These are phyloP conservation scores for Rhagoletis pomonella DNA, from an alignment of 1,140 invertebrate species.

Conservation along the genomic window DNA sequence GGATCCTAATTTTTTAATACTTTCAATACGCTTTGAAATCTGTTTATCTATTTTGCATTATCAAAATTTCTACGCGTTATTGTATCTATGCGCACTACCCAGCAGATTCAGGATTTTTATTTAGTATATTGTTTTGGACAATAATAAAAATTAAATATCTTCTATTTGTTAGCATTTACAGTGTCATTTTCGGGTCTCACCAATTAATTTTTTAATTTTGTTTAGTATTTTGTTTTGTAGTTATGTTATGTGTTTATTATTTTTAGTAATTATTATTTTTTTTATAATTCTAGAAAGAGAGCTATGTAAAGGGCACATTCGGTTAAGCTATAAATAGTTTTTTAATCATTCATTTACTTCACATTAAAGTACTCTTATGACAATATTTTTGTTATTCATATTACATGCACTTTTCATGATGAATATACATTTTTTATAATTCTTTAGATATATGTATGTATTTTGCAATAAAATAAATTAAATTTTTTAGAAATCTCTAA, in stretches of 20 bases:
- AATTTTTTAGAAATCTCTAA: not conserved
- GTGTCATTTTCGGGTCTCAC: constrained; percentile 66
- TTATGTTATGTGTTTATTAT: constrained; percentile 37
- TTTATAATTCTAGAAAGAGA: constrained; percentile 69
- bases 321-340: constrained; percentile 74
- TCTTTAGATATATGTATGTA: constrained; percentile 59
- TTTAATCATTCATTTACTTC: constrained; percentile 52
- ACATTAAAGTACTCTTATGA: constrained; percentile 59
- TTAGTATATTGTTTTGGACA: constrained; percentile 18
- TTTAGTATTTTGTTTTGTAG: constrained; percentile 58
- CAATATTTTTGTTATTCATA: constrained; percentile 57
- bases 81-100: constrained; percentile 52
- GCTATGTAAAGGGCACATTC: constrained; percentile 74
- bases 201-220: constrained; percentile 62
- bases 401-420: constrained; percentile 51
- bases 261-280: constrained; percentile 51
- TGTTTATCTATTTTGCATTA: constrained; percentile 42
- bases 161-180: constrained; percentile 59
- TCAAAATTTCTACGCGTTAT: constrained; percentile 38
- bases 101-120: constrained; percentile 39
- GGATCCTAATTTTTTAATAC: not conserved
- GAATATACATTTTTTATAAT: constrained; percentile 59
- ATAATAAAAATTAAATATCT: constrained; percentile 36
- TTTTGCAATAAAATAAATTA: constrained; percentile 37
- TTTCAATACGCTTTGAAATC: not conserved